These are phyloP conservation scores for Nothocercus julius DNA, from an alignment of 2,113 vertebrate species.

Conservation along the genomic window DNA sequence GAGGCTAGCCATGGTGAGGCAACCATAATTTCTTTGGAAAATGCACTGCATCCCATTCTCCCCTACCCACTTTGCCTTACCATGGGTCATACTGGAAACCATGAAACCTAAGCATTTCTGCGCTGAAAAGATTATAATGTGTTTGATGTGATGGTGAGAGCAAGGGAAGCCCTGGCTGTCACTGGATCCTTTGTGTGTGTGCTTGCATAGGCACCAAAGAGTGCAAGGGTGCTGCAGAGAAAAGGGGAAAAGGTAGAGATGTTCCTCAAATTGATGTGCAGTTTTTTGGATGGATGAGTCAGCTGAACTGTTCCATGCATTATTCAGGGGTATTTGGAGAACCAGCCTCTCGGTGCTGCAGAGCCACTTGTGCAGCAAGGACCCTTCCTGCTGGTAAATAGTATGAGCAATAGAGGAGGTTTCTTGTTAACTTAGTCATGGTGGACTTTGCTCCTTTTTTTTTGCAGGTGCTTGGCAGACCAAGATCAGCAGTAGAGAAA, in stretches of 20 bases:
- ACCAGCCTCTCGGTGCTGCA: neutral
- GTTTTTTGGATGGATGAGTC: neutral
- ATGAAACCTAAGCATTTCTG: conserved; percentile 17
- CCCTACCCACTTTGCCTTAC: neutral
- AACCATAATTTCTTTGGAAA: conserved; percentile 7
- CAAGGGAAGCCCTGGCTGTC: neutral
- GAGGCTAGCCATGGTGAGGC: neutral
- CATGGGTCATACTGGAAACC: conserved; percentile 5
- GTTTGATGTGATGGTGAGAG: conserved; percentile 11
- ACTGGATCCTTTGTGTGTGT: neutral
- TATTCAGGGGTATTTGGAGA: neutral
- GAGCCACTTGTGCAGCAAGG: neutral
- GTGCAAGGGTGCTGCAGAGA: neutral
- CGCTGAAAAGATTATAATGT: conserved; percentile 47
- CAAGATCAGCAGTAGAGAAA: conserved; percentile 73
- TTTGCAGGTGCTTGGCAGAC: conserved; percentile 70
- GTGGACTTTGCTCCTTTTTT: conserved; percentile 5
- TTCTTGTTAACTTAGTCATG: neutral
- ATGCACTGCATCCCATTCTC: neutral
- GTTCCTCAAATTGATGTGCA: neutral
- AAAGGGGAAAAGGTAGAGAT: neutral
- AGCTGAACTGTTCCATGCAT: neutral
- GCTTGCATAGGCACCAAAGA: neutral
- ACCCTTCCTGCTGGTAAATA: neutral
- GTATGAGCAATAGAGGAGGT: neutral